phyloP scores from a whole-genome alignment of 64 coral and sea anemone species.

The Montipora cactus region DNA sequence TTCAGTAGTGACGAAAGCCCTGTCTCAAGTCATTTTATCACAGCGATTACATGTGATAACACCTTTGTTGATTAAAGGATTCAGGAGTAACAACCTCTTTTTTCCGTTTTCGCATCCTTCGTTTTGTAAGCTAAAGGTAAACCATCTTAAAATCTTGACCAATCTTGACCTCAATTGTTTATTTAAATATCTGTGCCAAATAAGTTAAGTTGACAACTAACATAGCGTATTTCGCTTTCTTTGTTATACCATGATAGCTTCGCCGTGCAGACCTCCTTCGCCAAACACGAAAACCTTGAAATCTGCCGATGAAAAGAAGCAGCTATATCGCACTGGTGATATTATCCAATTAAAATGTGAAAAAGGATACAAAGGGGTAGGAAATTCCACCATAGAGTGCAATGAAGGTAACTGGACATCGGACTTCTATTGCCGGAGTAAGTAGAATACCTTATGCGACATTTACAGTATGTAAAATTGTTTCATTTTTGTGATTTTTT shows the following conservation, averaged over 20 bases:
- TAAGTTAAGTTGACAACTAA: no score
- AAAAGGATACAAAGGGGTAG: slow-evolving; percentile 2
- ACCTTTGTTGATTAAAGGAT: no score
- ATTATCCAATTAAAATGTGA: neutral
- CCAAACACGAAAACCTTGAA: neutral
- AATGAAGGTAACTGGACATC: slow-evolving; percentile 31
- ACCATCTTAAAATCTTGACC: no score
- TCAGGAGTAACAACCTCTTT: no score
- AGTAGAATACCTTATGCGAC: neutral
- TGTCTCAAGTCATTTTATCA: no score
- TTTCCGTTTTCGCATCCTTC: no score
- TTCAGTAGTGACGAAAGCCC: no score
- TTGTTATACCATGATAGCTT: neutral
- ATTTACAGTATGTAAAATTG: no score
- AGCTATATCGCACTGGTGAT: neutral
- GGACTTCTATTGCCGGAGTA: slow-evolving; percentile 10
- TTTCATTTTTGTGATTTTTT: neutral
- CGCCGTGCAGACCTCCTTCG: neutral
- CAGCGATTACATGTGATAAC: no score
- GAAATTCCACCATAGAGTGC: neutral
- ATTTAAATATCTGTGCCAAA: no score
- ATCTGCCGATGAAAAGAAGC: neutral
- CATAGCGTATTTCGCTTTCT: neutral
- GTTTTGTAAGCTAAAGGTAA: no score
- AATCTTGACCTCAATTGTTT: no score